Evolutionary conservation across 2,888 invertebrate genomes (phyloP).

Genomic region (Xylota segnis): DNA sequence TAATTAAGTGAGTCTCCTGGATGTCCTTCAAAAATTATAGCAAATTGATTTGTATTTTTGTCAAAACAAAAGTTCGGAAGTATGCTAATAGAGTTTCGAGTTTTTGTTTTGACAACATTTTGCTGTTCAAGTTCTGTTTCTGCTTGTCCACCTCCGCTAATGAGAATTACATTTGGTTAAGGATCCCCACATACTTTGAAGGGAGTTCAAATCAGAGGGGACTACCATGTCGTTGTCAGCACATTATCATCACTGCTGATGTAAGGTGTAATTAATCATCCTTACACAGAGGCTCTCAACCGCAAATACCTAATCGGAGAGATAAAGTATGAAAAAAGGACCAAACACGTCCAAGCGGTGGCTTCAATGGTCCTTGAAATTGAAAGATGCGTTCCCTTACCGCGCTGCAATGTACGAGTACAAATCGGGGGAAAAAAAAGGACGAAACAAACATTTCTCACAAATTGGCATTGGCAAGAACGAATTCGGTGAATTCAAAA

Average conservation of each 20-base stretch:
- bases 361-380: neutral
- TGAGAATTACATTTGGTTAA: neutral
- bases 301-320: neutral
- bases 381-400: neutral
- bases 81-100: slow-evolving; percentile 14
- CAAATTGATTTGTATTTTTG: slow-evolving; percentile 6
- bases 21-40: neutral
- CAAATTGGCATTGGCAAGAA: neutral
- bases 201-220: neutral
- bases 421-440: neutral
- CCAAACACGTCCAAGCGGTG: neutral
- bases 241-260: too few relatives aligned
- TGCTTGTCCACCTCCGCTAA: neutral
- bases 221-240: too few relatives aligned
- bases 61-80: slow-evolving; percentile 13
- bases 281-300: too few relatives aligned
- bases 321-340: neutral
- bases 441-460: neutral
- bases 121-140: neutral
- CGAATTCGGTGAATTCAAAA: neutral
- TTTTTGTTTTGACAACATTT: slow-evolving; percentile 19
- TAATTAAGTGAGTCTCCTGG: neutral
- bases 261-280: too few relatives aligned
- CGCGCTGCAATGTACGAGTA: neutral
- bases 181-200: neutral